Evolutionary conservation across 2,113 vertebrate species (phyloP).

Genomic region (Cygnus buccinator): DNA sequence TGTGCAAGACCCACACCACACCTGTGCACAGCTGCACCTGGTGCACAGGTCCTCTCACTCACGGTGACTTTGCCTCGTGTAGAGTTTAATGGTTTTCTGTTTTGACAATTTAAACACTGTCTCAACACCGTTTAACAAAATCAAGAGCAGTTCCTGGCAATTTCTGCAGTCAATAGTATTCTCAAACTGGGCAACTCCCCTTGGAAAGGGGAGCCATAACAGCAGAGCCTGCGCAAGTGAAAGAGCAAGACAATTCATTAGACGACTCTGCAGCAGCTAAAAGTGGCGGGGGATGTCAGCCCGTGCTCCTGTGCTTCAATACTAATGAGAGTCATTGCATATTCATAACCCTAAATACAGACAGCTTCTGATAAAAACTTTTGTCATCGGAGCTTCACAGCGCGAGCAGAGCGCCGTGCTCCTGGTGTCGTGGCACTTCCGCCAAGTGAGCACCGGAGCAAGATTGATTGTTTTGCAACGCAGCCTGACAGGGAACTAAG

Average conservation of each 20-base stretch:
- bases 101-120: slow-evolving; percentile 72
- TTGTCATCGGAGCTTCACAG: slow-evolving; percentile 82
- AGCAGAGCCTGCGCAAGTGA: slow-evolving; percentile 62
- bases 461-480: slow-evolving; percentile 96
- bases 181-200: slow-evolving; percentile 77
- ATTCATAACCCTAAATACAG: slow-evolving; percentile 89
- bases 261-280: slow-evolving; percentile 78
- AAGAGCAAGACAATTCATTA: slow-evolving; percentile 87
- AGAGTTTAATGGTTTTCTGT: slow-evolving; percentile 70
- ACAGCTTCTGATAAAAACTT: slow-evolving; percentile 86
- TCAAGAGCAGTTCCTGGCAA: slow-evolving; percentile 69
- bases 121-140: slow-evolving; percentile 76
- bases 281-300: slow-evolving; percentile 84
- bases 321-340: slow-evolving; percentile 90
- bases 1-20: fast-evolving
- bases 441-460: slow-evolving; percentile 78
- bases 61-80: background rate
- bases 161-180: slow-evolving; percentile 75
- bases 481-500: slow-evolving; percentile 90
- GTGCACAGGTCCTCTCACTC: background rate
- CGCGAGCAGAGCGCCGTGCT: slow-evolving; percentile 76
- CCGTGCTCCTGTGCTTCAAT: slow-evolving; percentile 79
- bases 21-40: background rate
- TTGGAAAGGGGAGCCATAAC: slow-evolving; percentile 70
- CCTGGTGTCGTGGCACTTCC: slow-evolving; percentile 79